These are phyloP conservation scores for Pedetes capensis DNA, from an alignment of 2,113 vertebrate species.

Conservation along the genomic window DNA sequence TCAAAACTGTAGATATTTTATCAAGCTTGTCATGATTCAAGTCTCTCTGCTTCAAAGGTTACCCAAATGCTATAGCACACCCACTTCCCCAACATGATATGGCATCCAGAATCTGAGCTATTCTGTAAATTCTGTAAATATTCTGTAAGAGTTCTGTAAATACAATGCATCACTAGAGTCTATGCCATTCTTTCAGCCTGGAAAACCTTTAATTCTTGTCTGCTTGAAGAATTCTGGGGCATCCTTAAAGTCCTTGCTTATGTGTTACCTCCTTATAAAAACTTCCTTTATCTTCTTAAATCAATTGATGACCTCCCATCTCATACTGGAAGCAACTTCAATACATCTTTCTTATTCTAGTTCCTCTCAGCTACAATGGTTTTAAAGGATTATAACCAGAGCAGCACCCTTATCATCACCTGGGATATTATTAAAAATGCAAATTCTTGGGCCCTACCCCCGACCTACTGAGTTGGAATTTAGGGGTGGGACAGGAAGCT, in stretches of 20 bases:
- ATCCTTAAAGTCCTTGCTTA: neutral
- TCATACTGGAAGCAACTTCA: neutral
- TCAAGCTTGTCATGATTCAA: neutral
- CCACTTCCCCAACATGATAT: neutral
- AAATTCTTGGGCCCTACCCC: neutral
- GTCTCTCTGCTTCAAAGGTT: neutral
- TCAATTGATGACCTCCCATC: too few species aligned
- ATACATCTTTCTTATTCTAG: neutral
- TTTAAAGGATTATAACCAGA: neutral
- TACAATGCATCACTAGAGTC: neutral
- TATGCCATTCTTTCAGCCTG: neutral
- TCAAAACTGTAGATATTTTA: neutral
- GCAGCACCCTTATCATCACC: neutral
- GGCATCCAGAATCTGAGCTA: neutral
- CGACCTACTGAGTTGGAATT: neutral
- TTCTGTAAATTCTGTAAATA: too few species aligned
- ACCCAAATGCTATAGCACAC: neutral
- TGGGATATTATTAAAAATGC: neutral
- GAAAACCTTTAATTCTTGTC: neutral
- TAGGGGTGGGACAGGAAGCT: neutral
- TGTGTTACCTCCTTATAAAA: neutral
- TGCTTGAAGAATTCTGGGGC: neutral
- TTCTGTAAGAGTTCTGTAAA: neutral
- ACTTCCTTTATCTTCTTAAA: neutral
- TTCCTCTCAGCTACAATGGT: neutral